Evolutionary conservation across 2,113 vertebrate genomes (phyloP), one percentile per base, ranked within the genome.

Genomic region (Talpa occidentalis): DNA sequence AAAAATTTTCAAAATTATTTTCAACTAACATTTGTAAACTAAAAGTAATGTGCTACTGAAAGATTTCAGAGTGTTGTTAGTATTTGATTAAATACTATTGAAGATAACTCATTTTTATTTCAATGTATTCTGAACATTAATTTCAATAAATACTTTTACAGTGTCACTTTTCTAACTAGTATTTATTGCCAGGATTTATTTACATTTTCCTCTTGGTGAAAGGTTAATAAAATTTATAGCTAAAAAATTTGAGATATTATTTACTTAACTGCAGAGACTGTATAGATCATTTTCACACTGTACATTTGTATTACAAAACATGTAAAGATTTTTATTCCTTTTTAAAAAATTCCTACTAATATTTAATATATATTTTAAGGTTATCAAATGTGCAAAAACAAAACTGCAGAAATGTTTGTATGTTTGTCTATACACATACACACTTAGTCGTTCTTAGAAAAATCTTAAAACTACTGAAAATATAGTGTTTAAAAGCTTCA

Each of bases 111-210:
- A 88, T 97, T 95, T 90, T 91, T 93, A 80, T 96, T 97, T 83
- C 92, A 90, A 44, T 84, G 86, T 91, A 80, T 96, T 84, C 74
- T 60, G 40, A 91, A 96, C 59, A 94, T 94, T 94, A 89, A 95
- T 95, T 91, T 91, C 66, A 90, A 66, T 95, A 96, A 95, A 69
- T 92, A 95, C 93, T 95, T 97, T 95, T 77, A 69, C 60, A 83
- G 26, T 73, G 60, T 93, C 76, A 92, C 92, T 94, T 95, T 79
- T 93, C 59, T 60, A 95, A 86, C 21, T 90, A 82, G 72, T 94
- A 97, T 95, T 94, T 97, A 95, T 87, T 93, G 56, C 37, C 60
- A 95, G 52, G 47, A 93, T 96, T 95, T 95, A 95, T 93, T 96
- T 97, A 89, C 22, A 92, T 74, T 92, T 93, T 93, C 56, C 49